Evolutionary conservation across 2,113 vertebrate genomes (phyloP).

Genomic region (Vireo altiloquus): DNA sequence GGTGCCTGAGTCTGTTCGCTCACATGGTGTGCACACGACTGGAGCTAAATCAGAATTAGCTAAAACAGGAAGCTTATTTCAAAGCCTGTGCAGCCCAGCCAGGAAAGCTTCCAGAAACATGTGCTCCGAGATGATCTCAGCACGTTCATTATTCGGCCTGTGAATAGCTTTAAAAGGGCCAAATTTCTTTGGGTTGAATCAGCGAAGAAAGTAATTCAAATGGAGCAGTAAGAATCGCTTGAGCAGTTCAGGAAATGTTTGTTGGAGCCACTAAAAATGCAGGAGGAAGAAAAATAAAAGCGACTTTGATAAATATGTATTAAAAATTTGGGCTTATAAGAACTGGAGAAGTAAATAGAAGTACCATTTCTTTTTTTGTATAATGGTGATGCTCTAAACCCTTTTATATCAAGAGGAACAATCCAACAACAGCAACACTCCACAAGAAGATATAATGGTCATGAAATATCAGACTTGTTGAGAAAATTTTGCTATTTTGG

Average conservation of each 20-base stretch:
- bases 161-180: neutral
- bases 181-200: neutral
- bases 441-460: neutral
- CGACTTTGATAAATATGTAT: neutral
- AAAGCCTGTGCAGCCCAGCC: neutral
- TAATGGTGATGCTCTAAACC: neutral
- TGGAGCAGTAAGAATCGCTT: neutral
- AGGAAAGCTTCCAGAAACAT: slow-evolving; percentile 13
- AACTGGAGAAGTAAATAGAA: neutral
- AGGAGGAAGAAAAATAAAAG: neutral
- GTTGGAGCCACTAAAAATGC: neutral
- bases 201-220: neutral
- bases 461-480: neutral
- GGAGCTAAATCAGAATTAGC: neutral
- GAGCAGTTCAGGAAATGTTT: neutral
- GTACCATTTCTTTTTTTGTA: neutral
- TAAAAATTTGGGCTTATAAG: neutral
- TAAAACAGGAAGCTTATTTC: slow-evolving; percentile 2
- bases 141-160: neutral
- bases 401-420: neutral
- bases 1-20: neutral
- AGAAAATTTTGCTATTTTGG: neutral
- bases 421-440: neutral
- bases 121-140: neutral
- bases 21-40: neutral